phyloP scores from a whole-genome alignment of 2,113 vertebrate species.

The Aegithalos caudatus region DNA sequence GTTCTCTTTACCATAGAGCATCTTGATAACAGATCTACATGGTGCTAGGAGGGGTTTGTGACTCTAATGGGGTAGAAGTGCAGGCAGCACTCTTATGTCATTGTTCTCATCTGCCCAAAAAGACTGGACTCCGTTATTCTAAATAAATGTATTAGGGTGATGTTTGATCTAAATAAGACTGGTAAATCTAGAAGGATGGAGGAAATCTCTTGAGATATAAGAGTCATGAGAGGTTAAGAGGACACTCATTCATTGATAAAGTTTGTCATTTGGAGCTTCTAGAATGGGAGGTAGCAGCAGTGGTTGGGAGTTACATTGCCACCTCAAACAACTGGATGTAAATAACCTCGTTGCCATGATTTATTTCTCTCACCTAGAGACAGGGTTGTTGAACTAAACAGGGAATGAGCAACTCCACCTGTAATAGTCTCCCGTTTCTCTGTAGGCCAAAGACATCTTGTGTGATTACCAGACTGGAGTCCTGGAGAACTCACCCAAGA shows the following conservation, averaged over 20 bases:
- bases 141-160: background rate
- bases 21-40: background rate
- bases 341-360: background rate
- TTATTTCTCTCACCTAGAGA: background rate
- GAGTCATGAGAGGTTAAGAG: background rate
- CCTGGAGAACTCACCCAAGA: slow-evolving; percentile 95
- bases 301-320: background rate
- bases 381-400: background rate
- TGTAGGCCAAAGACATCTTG: slow-evolving; percentile 93
- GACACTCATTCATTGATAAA: background rate
- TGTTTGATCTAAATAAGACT: background rate
- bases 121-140: background rate
- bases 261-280: background rate
- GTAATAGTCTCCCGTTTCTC: background rate
- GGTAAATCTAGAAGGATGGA: background rate
- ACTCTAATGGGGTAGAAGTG: background rate
- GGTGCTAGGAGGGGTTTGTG: background rate
- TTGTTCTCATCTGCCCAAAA: background rate
- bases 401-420: background rate
- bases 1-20: background rate
- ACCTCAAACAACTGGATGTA: background rate
- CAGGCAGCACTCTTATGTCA: background rate
- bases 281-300: background rate
- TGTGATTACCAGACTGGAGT: slow-evolving; percentile 87
- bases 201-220: background rate